Percentiles rank a stretch among this genome's conserved stretches.
Evolutionary conservation across 2,797 vertebrate genomes (phyloP).

Genomic region (Pangasius djambal): DNA sequence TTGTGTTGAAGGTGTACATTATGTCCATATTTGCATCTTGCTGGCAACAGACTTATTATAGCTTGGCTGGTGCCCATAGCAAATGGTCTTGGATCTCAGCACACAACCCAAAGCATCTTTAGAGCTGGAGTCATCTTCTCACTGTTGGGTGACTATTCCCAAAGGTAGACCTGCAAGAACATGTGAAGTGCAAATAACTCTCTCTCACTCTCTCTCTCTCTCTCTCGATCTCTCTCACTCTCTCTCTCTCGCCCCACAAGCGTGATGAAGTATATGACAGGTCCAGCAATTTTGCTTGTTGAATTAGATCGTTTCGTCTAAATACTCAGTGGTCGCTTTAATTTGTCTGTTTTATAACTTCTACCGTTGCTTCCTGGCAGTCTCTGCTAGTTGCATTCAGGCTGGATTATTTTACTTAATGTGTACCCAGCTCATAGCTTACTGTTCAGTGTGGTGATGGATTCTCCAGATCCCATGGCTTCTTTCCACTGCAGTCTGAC

Average conservation of each 20-base stretch:
- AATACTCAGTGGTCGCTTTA: neutral
- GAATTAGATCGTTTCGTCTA: neutral
- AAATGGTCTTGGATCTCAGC: conserved; percentile 43
- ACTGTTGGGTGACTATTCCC: conserved; percentile 52
- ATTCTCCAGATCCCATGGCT: conserved; percentile 69
- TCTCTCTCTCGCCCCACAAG: neutral
- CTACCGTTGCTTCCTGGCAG: neutral
- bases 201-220: neutral
- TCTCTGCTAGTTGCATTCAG: conserved; percentile 27
- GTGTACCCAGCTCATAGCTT: conserved; percentile 37
- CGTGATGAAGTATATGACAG: neutral
- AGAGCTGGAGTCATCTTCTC: conserved; percentile 47
- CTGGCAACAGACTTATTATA: conserved; percentile 44
- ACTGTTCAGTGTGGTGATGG: conserved; percentile 58
- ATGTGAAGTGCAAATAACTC: conserved; percentile 55
- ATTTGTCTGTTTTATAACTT: conserved; percentile 1
- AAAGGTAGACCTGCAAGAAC: conserved; percentile 36
- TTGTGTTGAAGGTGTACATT: conserved; percentile 33
- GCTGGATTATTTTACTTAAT: conserved; percentile 42
- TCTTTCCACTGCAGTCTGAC: conserved; percentile 59
- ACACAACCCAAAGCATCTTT: conserved; percentile 34
- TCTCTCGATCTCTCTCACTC: neutral
- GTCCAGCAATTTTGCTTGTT: neutral
- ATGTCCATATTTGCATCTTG: conserved; percentile 41
- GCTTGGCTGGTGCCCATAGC: conserved; percentile 32